Percentiles rank a stretch among this genome's conserved stretches.
phyloP scores from a whole-genome alignment of 2,888 invertebrate genomes.

The Agapetus fuscipes region DNA sequence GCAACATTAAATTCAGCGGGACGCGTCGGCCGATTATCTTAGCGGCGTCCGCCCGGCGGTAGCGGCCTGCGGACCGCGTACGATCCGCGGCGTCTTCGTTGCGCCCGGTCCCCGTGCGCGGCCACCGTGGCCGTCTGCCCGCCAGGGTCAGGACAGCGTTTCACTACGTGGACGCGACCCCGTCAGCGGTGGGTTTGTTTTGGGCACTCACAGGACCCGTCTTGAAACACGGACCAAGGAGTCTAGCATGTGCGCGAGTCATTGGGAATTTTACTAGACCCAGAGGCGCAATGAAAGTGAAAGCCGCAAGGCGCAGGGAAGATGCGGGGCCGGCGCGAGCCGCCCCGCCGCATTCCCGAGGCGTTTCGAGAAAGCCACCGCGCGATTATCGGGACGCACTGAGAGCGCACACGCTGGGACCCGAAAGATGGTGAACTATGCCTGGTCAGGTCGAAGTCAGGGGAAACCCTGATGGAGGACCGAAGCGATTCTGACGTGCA shows the following conservation, averaged over 20 bases:
- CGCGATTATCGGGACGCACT: conserved; percentile 40
- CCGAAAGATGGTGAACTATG: conserved; percentile 68
- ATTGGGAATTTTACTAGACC: conserved; percentile 46
- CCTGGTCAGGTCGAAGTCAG: conserved; percentile 60
- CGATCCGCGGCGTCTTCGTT: conserved; percentile 23
- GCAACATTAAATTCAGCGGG: conserved; percentile 19
- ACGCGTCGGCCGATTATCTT: conserved; percentile 30
- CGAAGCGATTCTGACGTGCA: conserved; percentile 69
- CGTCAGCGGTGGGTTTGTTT: conserved; percentile 34
- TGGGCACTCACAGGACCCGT: conserved; percentile 53
- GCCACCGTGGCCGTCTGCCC: too few species aligned
- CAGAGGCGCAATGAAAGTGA: conserved; percentile 60
- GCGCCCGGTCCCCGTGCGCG: conserved; percentile 25
- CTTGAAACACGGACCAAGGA: conserved; percentile 72
- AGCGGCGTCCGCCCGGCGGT: conserved; percentile 26
- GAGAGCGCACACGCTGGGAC: conserved; percentile 58
- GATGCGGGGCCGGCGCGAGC: conserved; percentile 35
- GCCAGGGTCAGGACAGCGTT: too few species aligned
- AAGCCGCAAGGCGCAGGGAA: conserved; percentile 36
- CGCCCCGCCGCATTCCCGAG: conserved; percentile 46
- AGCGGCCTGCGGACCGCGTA: conserved; percentile 28
- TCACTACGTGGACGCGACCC: conserved; percentile 23
- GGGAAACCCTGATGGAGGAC: conserved; percentile 62
- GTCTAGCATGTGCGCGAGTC: conserved; percentile 64
- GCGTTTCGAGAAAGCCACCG: conserved; percentile 40